phyloP scores from a whole-genome alignment of 1,140 invertebrate species.

The Goniozus legneri region DNA sequence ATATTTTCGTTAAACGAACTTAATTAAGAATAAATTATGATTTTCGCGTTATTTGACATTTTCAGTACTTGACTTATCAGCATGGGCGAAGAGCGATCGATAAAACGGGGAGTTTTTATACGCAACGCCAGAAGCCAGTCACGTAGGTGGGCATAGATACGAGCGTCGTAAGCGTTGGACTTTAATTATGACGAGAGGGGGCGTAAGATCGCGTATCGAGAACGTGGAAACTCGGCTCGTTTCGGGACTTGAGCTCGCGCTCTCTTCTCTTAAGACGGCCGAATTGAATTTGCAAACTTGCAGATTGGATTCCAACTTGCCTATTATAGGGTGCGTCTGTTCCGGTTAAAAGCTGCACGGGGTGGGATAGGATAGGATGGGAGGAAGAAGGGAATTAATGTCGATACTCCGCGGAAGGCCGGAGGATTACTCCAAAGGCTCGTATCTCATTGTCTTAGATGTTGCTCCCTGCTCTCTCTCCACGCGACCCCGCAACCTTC shows the following conservation, averaged over 20 bases:
- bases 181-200: neutral
- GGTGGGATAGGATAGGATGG: no score
- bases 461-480: constrained; percentile 24
- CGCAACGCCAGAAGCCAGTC: no score
- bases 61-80: no score
- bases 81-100: no score
- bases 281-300: constrained; percentile 58
- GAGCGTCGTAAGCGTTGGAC: neutral
- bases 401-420: constrained; percentile 51
- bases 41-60: no score
- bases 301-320: constrained; percentile 58
- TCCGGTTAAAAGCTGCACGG: constrained; percentile 56
- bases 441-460: constrained; percentile 41
- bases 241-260: no score
- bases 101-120: no score
- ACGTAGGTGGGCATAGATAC: neutral
- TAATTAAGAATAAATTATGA: no score
- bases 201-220: neutral
- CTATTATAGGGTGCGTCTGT: constrained; percentile 58
- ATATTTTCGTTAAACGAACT: no score
- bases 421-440: constrained; percentile 50
- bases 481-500: neutral
- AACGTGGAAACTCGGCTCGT: constrained; percentile 12
- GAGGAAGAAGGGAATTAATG: constrained; percentile 54
- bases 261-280: constrained; percentile 32